Evolutionary conservation across 1,140 invertebrate species (phyloP), one percentile per base, ranked within the genome.

Genomic region (Muscidifurax raptorellus): DNA sequence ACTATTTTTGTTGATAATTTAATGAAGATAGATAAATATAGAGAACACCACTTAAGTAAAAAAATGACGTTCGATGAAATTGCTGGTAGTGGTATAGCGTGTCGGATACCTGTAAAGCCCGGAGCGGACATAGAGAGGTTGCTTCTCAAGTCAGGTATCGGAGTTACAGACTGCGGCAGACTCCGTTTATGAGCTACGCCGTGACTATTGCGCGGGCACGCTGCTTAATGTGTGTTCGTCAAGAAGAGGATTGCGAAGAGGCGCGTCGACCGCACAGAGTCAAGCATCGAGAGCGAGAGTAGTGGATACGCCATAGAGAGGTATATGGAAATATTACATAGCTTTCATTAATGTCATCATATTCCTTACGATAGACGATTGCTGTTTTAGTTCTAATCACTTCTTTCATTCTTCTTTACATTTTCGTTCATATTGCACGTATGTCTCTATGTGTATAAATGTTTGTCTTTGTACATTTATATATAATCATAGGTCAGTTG

Each of bases 71-170:
- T 81, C 44, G 81, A 80, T 82, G 80, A 80, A 47, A 80, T 83
- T 82, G 69, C 44, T 83, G 64, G 13, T 86, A 52, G 10, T 80
- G 59, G 25, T 27, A 74, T 27, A 69, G 15, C 77, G 78, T 89
- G 88, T 90, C 88, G 89, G 90, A 93, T 95, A 95, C 94, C 94
- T 95, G 94, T 94, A 89, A 95, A 95, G 86, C 92, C 91, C 91
- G 93, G 93, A 88, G 94, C 91, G 88, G 94, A 94, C 90, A 95
- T 94, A 93, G 95, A 95, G 92, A 95, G 92, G 93, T 95, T 95
- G 93, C 95, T 96, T 93, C 97, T 96, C 92, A 97, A 95, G 95
- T 97, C 96, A 92, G 97, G 97, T 93, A 97, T 97, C 92, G 96
- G 95, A 91, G 94, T 93, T 91, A 95, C 95, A 90, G 96, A 95